Base-by-base conservation (phyloP, 2,888 invertebrate genomes). In the Melitaea athalia region DNA sequence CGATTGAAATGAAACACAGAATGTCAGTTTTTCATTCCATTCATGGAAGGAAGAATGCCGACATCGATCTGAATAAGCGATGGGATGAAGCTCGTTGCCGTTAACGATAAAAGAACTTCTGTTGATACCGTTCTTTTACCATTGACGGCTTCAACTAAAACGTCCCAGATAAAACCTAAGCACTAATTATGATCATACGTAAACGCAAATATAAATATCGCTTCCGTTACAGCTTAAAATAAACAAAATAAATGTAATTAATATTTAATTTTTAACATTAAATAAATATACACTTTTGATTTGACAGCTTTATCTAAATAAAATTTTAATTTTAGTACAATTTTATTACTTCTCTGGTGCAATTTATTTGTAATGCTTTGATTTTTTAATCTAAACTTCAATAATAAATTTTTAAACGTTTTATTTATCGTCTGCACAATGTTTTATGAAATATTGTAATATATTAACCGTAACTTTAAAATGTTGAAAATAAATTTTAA, bases 141-240 rank as follows among this genome's bases (percentile, higher is more conserved):
- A 82, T 79, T 83, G 86, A 81, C 82, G 78, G 79, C 78, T 78
- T 79, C 72, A 75, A 78, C 76, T 83, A 82, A 79, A 81, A 74
- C 78, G 88, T 91, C 91, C 92, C 91, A 82, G 88, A 88, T 86
- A 85, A 92, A 91, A 86, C 90, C 87, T 79, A 85, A 86, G 91
- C 91, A 91, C 91, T 91, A 79, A 78, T 72, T 38, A 38, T 38
- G 8, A 72, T 82, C 79, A 72, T 68, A 75, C 75, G 53, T 78
- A 79, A 76, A 76, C 61, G 68, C 67, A 72, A 70, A 73, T 63
- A 71, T 72, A 75, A 75, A 74, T 65, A 59, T 70, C 59, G 72
- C 74, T 74, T 72, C 63, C 69, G 70, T 63, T 68, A 75, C 70
- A 64, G 53, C 68, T 73, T 57, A 64, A 71, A 74, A 72, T 67